Percentiles rank a stretch among this genome's conserved stretches.
phyloP scores from a whole-genome alignment of 1,140 invertebrate species.

The Papilio polytes region DNA sequence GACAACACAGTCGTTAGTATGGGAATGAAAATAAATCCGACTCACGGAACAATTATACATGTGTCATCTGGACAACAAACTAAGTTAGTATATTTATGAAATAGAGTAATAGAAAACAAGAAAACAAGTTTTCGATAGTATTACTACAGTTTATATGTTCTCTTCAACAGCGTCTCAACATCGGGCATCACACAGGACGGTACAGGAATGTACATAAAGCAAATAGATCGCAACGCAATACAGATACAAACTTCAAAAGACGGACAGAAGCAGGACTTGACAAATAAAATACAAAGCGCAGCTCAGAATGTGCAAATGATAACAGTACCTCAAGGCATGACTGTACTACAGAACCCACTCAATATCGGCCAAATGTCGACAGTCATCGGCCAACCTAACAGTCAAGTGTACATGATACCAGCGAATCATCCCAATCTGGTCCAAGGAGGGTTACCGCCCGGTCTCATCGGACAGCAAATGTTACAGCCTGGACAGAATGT shows the following conservation, averaged over 20 bases:
- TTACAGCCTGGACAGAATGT: conserved; percentile 75
- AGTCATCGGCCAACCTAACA: conserved; percentile 72
- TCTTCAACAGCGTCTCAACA: conserved; percentile 63
- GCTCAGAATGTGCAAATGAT: conserved; percentile 80
- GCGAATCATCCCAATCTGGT: conserved; percentile 71
- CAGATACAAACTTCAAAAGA: conserved; percentile 76
- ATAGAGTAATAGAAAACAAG: conserved; percentile 10
- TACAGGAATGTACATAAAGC: conserved; percentile 75
- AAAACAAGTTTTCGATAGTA: background rate
- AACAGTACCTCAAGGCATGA: conserved; percentile 77
- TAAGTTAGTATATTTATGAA: conserved; percentile 57
- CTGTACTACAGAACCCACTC: conserved; percentile 73
- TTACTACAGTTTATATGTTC: conserved; percentile 31
- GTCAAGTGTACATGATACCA: conserved; percentile 80
- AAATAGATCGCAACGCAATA: conserved; percentile 75
- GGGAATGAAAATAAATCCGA: conserved; percentile 80
- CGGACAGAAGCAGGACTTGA: conserved; percentile 69
- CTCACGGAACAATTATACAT: conserved; percentile 77
- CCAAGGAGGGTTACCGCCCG: conserved; percentile 63
- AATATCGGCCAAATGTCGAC: conserved; percentile 76
- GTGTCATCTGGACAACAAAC: conserved; percentile 79
- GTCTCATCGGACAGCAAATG: conserved; percentile 70
- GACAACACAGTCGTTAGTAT: conserved; percentile 74
- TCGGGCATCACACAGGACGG: conserved; percentile 67
- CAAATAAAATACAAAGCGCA: conserved; percentile 68